A percentile compares a stretch with the other conserved stretches of the same genome.
Evolutionary conservation across 2,888 invertebrate genomes (phyloP).

Genomic region (Phalera bucephala): DNA sequence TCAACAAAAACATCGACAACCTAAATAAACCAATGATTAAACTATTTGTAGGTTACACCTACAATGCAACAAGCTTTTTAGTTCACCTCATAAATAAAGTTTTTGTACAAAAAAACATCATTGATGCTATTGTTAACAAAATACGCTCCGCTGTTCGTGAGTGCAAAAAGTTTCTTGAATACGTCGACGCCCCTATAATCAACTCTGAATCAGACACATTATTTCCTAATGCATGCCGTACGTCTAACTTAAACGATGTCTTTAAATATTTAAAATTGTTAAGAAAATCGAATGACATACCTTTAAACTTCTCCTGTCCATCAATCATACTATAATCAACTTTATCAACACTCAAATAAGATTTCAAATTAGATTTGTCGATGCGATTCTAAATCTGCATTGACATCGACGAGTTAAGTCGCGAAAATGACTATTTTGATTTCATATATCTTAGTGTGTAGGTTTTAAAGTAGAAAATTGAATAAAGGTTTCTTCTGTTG

Average conservation of each 20-base stretch:
- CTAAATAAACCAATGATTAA: too few relatives aligned
- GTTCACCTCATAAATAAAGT: too few relatives aligned
- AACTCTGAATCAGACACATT: conserved; percentile 19
- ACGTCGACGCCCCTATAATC: conserved; percentile 15
- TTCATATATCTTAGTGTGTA: conserved; percentile 3
- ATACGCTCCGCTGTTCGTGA: neutral
- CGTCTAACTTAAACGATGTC: conserved; percentile 30
- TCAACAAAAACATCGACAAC: too few relatives aligned
- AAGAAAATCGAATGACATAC: conserved; percentile 35
- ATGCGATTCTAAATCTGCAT: conserved; percentile 27
- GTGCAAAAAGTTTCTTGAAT: conserved; percentile 14
- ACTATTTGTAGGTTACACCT: too few relatives aligned
- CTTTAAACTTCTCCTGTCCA: conserved; percentile 10
- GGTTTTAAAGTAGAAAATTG: conserved; percentile 16
- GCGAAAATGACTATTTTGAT: conserved; percentile 18
- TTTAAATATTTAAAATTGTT: conserved; percentile 34
- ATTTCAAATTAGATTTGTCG: conserved; percentile 12
- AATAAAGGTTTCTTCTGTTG: conserved; percentile 11
- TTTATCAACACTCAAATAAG: conserved; percentile 17
- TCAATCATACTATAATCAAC: conserved; percentile 21
- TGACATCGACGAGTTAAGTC: conserved; percentile 30
- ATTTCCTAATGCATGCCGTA: conserved; percentile 25
- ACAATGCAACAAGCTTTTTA: too few relatives aligned
- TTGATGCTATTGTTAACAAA: neutral
- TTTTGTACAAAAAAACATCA: neutral